phyloP scores from a whole-genome alignment of 1,140 invertebrate species.

The Pomacea maculata region DNA sequence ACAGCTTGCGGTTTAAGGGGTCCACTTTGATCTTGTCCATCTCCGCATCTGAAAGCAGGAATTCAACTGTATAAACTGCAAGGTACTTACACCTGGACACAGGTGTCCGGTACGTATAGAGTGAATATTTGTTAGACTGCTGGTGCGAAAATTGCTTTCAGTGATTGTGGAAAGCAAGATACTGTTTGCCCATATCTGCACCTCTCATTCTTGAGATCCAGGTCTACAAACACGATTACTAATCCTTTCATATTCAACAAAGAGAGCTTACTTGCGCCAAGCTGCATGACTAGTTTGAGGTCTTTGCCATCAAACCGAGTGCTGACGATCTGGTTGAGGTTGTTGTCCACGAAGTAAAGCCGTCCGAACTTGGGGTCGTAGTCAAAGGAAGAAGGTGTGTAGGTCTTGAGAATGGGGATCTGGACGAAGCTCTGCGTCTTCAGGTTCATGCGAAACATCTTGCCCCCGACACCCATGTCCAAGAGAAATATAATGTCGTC shows the following conservation, averaged over 20 bases:
- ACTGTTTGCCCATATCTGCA: too few species aligned
- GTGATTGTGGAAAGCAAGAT: too few species aligned
- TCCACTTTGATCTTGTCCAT: slow-evolving; percentile 51
- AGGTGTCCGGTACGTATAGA: not conserved
- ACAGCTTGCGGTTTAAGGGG: slow-evolving; percentile 37
- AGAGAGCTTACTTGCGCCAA: slow-evolving; percentile 7
- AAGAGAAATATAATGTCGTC: slow-evolving; percentile 43
- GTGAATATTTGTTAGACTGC: too few species aligned
- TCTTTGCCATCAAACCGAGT: slow-evolving; percentile 77
- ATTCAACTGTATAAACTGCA: too few species aligned
- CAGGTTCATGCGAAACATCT: slow-evolving; percentile 42
- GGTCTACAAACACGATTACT: not conserved
- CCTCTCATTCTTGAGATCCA: not conserved
- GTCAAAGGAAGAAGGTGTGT: slow-evolving; percentile 81
- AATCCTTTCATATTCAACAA: not conserved
- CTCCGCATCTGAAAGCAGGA: slow-evolving; percentile 30
- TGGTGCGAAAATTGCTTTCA: too few species aligned
- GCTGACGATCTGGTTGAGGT: slow-evolving; percentile 77
- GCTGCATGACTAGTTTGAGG: slow-evolving; percentile 23
- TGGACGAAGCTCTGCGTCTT: slow-evolving; percentile 35
- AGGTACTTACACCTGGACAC: too few species aligned
- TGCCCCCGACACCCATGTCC: slow-evolving; percentile 38
- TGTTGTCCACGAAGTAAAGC: slow-evolving; percentile 92
- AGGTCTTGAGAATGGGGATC: slow-evolving; percentile 36
- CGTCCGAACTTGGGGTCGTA: slow-evolving; percentile 85